Evolutionary conservation across 2,113 vertebrate genomes (phyloP), one percentile per base, ranked within the genome.

Genomic region (Psilopsiagon aymara): DNA sequence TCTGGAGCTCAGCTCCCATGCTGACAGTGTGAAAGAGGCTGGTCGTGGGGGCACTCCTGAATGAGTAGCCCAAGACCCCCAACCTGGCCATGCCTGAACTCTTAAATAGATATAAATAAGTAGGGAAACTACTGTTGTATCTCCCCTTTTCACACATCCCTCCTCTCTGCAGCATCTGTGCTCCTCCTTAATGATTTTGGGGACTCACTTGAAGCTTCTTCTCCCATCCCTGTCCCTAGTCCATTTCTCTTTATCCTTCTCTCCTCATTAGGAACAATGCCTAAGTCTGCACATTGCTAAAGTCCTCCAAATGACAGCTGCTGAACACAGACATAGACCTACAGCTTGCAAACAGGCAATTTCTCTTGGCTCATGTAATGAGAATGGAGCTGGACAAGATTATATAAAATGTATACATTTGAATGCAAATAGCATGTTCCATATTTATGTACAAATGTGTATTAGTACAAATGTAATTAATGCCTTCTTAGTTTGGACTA

Each of bases 1-100:
- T 43, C 57, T 9, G 27, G 23, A 11, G 4, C 49, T 33, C 55
- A 75, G 23, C 23, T 80, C 28, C 80, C 43, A 49, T 29, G 76
- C 47, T 35, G 64, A 51, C 3, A 68, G 23, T 0, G 0, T 14
- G 17, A 21, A 83, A 44, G 44, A 53, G 41, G 20, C 21, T 33
- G 21, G 14, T 59, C 1, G 0, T 5, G 28, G 9, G 13, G 31
- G 3, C 19, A 53, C 17, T 43, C 51, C 33, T 71, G n/a, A 84
- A 43, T 3, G 17, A 82, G 39, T 16, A 68, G 51, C 23, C 9
- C 16, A 55, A 53, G 31, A 51, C 43, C 2, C 21, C 28, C 29
- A 43, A 4, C 11, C 29, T 85, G 57, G 11, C 18, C 13, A 17
- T 1, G 0, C 17, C 28, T 67, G n/a, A 84, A 55, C 35, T 68